Evolutionary conservation across 2,797 vertebrate species (phyloP).

Genomic region (Micropoecilia bifurca): DNA sequence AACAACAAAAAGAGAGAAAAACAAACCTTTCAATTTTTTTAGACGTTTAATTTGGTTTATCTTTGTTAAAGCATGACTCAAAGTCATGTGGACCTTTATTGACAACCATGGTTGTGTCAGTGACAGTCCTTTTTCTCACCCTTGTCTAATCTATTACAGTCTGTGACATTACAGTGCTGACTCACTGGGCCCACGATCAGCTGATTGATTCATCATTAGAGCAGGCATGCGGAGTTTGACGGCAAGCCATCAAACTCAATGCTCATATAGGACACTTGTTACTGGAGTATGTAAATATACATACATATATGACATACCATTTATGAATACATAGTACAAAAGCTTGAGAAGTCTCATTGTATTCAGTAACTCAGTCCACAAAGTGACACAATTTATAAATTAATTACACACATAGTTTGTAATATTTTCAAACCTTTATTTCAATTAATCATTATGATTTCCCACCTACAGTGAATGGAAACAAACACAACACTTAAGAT

Average conservation of each 20-base stretch:
- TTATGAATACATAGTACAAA: too few species aligned
- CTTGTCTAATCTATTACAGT: conserved; percentile 46
- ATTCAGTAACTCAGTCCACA: neutral
- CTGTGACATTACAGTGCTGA: conserved; percentile 42
- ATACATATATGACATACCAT: neutral
- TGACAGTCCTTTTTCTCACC: conserved; percentile 52
- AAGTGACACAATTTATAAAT: neutral
- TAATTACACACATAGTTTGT: too few species aligned
- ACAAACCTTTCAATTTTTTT: neutral
- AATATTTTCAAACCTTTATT: too few species aligned
- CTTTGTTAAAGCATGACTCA: conserved; percentile 17
- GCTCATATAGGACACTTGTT: conserved; percentile 8
- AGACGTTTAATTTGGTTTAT: neutral
- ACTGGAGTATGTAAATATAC: neutral
- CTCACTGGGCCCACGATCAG: conserved; percentile 30
- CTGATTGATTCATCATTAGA: conserved; percentile 36
- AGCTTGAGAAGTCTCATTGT: too few species aligned
- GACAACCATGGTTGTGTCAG: conserved; percentile 50
- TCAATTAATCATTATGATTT: neutral
- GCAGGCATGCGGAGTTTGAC: conserved; percentile 1
- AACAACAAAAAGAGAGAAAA: neutral
- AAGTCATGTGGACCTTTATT: conserved; percentile 46
- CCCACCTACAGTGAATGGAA: neutral
- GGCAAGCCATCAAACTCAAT: conserved; percentile 6
- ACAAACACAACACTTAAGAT: neutral